phyloP scores from a whole-genome alignment of 2,113 vertebrate genomes.

The Mus pahari region DNA sequence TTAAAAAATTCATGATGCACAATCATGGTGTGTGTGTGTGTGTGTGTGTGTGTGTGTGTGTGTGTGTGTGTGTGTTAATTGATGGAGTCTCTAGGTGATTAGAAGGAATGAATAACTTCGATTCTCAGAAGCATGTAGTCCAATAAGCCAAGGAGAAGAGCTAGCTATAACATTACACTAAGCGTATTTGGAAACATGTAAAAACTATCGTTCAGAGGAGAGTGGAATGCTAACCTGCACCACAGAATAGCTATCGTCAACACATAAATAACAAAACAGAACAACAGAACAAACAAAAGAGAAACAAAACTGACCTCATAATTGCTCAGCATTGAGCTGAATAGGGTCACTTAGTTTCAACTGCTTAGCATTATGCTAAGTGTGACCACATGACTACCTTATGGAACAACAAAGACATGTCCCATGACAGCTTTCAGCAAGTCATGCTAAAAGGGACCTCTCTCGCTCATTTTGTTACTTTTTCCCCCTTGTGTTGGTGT shows the following conservation, averaged over 20 bases:
- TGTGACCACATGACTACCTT: neutral
- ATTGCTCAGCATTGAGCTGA: neutral
- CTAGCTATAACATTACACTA: neutral
- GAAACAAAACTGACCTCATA: neutral
- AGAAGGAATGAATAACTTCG: neutral
- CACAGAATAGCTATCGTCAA: neutral
- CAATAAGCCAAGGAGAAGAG: neutral
- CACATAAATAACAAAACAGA: neutral
- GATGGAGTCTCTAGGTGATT: neutral
- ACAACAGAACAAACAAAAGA: neutral
- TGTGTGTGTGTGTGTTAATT: neutral
- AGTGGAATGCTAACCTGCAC: neutral
- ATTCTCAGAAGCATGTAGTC: neutral
- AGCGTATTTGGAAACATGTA: neutral
- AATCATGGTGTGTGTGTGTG: neutral
- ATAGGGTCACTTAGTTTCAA: neutral
- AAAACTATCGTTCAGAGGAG: neutral
- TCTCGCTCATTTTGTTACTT: neutral
- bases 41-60: neutral
- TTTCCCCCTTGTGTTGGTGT: neutral
- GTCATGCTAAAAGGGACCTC: neutral
- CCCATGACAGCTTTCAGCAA: slow-evolving; percentile 15
- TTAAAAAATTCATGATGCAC: slow-evolving; percentile 51
- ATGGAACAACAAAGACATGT: neutral
- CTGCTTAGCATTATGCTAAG: neutral